Conservation (phyloP, 1,140 invertebrate genomes). For the Bicyclus anynana region DNA sequence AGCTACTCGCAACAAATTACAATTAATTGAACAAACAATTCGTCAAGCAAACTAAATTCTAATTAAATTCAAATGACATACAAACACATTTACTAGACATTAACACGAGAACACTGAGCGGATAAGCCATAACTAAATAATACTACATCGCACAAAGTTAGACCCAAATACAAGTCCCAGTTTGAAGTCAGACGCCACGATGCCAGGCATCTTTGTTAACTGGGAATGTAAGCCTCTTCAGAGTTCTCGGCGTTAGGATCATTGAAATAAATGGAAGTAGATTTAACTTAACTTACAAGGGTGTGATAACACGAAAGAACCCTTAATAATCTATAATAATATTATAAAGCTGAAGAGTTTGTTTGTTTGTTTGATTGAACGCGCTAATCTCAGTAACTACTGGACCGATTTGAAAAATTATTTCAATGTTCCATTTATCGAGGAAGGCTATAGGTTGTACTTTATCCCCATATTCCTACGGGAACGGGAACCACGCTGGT, state of each 20-base stretch:
- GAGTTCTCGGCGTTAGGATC: conserved; percentile 9
- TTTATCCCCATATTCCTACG: too few species aligned
- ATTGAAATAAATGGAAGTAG: conserved; percentile 6
- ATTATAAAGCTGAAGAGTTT: too few species aligned
- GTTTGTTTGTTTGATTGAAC: too few species aligned
- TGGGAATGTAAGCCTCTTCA: conserved; percentile 15
- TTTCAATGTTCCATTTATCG: too few species aligned
- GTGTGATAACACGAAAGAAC: too few species aligned
- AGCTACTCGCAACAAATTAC: too few species aligned
- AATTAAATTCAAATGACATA: neutral
- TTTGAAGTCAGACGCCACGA: conserved; percentile 2
- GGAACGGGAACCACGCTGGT: too few species aligned
- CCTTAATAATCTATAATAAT: too few species aligned
- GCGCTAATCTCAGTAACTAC: neutral
- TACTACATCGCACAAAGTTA: neutral
- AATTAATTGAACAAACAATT: too few species aligned
- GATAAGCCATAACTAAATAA: neutral
- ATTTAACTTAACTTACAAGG: neutral
- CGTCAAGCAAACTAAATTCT: neutral
- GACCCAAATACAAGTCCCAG: conserved; percentile 8
- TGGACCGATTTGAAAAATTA: neutral
- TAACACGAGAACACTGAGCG: neutral
- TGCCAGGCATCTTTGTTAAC: conserved; percentile 20
- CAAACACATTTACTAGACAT: neutral
- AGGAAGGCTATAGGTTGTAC: too few species aligned